A percentile compares a stretch with the other conserved stretches of the same genome.
Conservation (phyloP, 2,888 invertebrate species). For the Punctoribates punctum region DNA sequence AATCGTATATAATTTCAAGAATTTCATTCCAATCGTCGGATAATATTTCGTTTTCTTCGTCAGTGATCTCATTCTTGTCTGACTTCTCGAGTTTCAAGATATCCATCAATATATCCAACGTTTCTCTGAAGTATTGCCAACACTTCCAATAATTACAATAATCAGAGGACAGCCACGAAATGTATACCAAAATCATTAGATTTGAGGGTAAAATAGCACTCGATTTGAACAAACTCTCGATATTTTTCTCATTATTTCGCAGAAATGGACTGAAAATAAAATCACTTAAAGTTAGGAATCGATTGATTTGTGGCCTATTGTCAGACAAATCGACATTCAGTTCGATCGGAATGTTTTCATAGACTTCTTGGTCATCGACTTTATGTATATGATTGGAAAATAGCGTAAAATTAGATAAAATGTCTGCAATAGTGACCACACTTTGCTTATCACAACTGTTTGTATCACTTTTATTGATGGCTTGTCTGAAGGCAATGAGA, state of each 20-base stretch:
- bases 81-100: not conserved
- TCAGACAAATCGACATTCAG: conserved; percentile 27
- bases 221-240: conserved; percentile 3
- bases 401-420: conserved; percentile 43
- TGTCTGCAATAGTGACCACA: conserved; percentile 22
- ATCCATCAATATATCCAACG: conserved; percentile 22
- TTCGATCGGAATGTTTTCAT: conserved; percentile 44
- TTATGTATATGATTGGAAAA: conserved; percentile 45
- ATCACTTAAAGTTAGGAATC: conserved; percentile 20
- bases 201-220: conserved; percentile 28
- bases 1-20: conserved; percentile 36
- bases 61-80: not conserved
- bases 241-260: conserved; percentile 11
- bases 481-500: conserved; percentile 36
- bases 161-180: conserved; percentile 39
- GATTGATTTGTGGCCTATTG: not conserved
- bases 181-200: conserved; percentile 31
- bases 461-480: not conserved
- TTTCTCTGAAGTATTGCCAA: conserved; percentile 26
- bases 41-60: conserved; percentile 17
- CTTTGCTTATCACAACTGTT: not conserved
- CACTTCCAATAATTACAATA: conserved; percentile 40
- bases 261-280: conserved; percentile 34
- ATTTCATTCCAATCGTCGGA: conserved; percentile 34
- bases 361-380: conserved; percentile 41